phyloP scores from a whole-genome alignment of 2,113 vertebrate species.

The Motacilla alba region DNA sequence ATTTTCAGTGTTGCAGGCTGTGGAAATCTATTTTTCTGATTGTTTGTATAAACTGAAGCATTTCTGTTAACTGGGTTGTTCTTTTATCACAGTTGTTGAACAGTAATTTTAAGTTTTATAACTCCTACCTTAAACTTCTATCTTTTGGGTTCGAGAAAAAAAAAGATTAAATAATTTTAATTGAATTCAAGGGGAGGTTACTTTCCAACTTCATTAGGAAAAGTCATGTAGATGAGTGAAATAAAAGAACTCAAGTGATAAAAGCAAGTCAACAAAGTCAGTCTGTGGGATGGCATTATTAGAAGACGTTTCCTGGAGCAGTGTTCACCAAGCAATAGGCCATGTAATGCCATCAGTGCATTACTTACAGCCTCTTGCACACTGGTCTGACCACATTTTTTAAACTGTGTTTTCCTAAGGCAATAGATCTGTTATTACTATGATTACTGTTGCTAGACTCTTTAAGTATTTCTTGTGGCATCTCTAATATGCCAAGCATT shows the following conservation, averaged over 20 bases:
- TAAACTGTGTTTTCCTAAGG: constrained; percentile 51
- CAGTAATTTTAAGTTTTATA: background rate
- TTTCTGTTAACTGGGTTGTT: background rate
- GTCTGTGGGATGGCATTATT: background rate
- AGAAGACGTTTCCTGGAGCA: background rate
- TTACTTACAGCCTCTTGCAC: constrained; percentile 49
- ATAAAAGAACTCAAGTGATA: constrained; percentile 10
- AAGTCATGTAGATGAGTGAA: background rate
- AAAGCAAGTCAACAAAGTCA: background rate
- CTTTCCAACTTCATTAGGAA: background rate
- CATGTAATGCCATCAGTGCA: constrained; percentile 38
- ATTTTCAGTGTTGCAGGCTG: background rate
- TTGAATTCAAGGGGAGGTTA: background rate
- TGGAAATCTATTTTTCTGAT: constrained; percentile 1
- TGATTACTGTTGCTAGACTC: background rate
- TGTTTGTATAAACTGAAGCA: background rate
- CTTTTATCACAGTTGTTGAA: background rate
- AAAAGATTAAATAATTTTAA: background rate
- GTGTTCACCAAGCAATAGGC: constrained; percentile 8
- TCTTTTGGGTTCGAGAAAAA: background rate
- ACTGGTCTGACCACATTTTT: constrained; percentile 28
- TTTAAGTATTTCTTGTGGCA: background rate
- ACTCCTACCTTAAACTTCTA: background rate
- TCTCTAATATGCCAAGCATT: background rate
- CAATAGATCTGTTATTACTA: constrained; percentile 24